Percentiles rank a stretch among this genome's conserved stretches.
Evolutionary conservation across 2,113 vertebrate species (phyloP).

Genomic region (Octodon degus): DNA sequence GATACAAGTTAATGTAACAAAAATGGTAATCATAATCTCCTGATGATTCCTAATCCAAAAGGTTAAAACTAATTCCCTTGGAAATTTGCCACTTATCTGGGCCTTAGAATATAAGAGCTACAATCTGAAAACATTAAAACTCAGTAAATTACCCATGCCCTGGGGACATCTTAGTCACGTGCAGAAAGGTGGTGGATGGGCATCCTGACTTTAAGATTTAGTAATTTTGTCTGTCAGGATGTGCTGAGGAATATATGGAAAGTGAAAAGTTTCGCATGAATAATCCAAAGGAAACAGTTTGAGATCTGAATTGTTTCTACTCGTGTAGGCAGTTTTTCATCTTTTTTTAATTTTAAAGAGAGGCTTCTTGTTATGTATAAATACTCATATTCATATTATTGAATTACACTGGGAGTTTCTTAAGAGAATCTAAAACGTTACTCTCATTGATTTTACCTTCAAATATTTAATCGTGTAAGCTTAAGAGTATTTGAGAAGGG

Average conservation of each 20-base stretch:
- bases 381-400: not conserved
- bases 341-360: not conserved
- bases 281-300: slow-evolving; percentile 2
- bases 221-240: not conserved
- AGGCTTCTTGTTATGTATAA: not conserved
- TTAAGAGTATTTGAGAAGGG: not conserved
- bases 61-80: not conserved
- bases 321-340: slow-evolving; percentile 3
- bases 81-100: not conserved
- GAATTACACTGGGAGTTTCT: not conserved
- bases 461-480: not conserved
- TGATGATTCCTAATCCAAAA: not conserved
- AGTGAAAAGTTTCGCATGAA: not conserved
- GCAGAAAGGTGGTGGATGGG: not conserved
- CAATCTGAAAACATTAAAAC: slow-evolving; percentile 10
- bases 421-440: not conserved
- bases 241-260: not conserved
- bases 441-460: not conserved
- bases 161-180: not conserved
- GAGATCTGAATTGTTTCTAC: not conserved
- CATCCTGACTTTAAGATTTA: not conserved
- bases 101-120: not conserved
- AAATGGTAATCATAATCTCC: not conserved
- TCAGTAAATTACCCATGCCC: not conserved
- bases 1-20: not conserved